phyloP scores from a whole-genome alignment of 1,140 invertebrate species.

The Ladona fulva region DNA sequence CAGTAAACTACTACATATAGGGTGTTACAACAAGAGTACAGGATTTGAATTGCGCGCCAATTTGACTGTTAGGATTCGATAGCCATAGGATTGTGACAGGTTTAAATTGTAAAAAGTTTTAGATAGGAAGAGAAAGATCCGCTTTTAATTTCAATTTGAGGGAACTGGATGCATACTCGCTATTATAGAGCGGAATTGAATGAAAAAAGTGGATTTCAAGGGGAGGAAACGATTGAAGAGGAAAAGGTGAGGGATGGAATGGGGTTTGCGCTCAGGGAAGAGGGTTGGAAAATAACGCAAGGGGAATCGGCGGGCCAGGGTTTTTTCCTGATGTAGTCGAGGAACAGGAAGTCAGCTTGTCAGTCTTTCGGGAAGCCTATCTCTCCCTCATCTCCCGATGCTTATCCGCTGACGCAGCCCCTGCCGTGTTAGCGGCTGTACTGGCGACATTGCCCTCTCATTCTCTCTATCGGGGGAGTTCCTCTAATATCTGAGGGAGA shows the following conservation, averaged over 20 bases:
- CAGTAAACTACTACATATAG: no score
- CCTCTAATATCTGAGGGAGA: background rate
- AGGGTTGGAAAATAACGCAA: background rate
- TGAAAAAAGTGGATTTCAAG: background rate
- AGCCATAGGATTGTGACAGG: no score
- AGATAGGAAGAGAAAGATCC: background rate
- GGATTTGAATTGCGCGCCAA: no score
- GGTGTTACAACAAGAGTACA: no score
- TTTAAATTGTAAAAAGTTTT: no score
- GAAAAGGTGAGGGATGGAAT: background rate
- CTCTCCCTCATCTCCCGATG: background rate
- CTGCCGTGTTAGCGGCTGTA: background rate
- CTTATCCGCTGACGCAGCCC: background rate
- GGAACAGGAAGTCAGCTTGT: background rate
- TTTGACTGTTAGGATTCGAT: no score
- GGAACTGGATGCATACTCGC: background rate
- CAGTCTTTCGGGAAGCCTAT: background rate
- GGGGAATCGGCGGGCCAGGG: background rate
- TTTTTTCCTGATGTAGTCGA: background rate
- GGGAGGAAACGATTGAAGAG: background rate
- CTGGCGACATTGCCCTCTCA: background rate
- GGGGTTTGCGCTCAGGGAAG: background rate
- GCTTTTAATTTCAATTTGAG: background rate
- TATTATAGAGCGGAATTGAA: background rate
- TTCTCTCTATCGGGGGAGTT: background rate